Base-by-base conservation (phyloP, 1,140 invertebrate genomes). In the Pachyrhynchus sulphureomaculatus region DNA sequence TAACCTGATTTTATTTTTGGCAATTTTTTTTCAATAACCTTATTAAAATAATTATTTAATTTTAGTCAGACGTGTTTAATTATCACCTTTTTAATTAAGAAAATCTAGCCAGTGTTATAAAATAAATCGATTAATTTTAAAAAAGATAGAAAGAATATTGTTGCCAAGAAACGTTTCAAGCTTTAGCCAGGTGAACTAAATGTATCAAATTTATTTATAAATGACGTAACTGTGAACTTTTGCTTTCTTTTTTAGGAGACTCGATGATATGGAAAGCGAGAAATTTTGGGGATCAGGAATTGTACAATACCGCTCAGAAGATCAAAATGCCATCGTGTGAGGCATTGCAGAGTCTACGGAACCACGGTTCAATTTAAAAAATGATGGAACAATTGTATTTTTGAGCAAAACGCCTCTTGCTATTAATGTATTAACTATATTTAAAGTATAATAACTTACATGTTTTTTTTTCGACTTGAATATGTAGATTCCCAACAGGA, bases 281-380 rank as follows among this genome's bases (percentile, higher is more conserved):
- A 62, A 91, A 87, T 77, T 91, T 90, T 70, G 88, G 88, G 34
- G 91, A 93, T 78, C 77, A 81, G 53, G 84, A 87, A 42, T 77
- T 93, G 68, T 89, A 86, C 74, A 77, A 84, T 49, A 86, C 88
- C 75, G 95, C 94, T 13, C 88, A 90, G 74, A 87, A 87, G 61
- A 86, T 95, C 52, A 86, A 89, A 65, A 91, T 88, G 64, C 93
- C 93, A 4, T 92, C 92, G 2, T 99, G 96, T 83, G 92, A 93
- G 70, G 85, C 85, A 68, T 77, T 98, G 29, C 48, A 62, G 15
- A 56, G 63, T 12, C 21, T 61, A 20, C 32, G 23, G 13, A 33
- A n/a, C 1, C 37, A 45, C 20, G 51, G 51, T 8, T 20, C 32
- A 5, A 10, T 52, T n/a, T 52, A 52, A 33, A 32, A 45, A n/a